Base-by-base conservation (phyloP, 2,888 invertebrate species). In the Drosophila planitibia region DNA sequence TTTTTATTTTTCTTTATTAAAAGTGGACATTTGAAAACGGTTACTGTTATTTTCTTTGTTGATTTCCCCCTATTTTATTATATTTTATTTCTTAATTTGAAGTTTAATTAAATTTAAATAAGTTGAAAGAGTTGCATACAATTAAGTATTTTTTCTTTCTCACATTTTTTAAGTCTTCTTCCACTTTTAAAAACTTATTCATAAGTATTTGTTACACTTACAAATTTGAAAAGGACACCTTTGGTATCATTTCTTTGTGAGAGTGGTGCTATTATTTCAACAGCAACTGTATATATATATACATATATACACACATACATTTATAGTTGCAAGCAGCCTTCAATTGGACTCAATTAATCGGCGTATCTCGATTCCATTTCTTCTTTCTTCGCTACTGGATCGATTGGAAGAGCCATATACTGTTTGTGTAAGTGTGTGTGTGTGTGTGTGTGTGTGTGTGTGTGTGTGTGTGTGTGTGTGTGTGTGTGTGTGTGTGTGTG, bases 281-380 rank as follows among this genome's bases (percentile, higher is more conserved):
- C 25, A 16, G 25, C 47, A 47, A 3, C 12, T 39, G 55, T 39
- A 14, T 7, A 7, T 25, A 7, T 55, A 5, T 22, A 22, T 22
- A 10, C 3, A 22, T 5, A 16, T 0, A 1, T 35, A 25, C 35
- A 54, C 22, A 9, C 16, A 19, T n/a, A 4, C 19, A 35, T 25
- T 47, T 9, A 22, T 51, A 51, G 76, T 35, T 62, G 58, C 64
- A 9, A 65, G 53, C 62, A 54, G 54, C 61, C 58, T 71, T 47
- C 79, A 89, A 85, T 89, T 87, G 76, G 55, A 60, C 67, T 81
- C 81, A 89, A 85, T 85, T 85, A 76, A 61, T 66, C 67, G 59
- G 82, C 70, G 61, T 70, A 53, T 65, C 69, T 49, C 79, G 49
- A 39, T 47, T 53, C 53, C 33, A 62, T 70, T 73, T 47, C 7